phyloP scores from a whole-genome alignment of 2,888 invertebrate species.

The Zele albiditarsus region DNA sequence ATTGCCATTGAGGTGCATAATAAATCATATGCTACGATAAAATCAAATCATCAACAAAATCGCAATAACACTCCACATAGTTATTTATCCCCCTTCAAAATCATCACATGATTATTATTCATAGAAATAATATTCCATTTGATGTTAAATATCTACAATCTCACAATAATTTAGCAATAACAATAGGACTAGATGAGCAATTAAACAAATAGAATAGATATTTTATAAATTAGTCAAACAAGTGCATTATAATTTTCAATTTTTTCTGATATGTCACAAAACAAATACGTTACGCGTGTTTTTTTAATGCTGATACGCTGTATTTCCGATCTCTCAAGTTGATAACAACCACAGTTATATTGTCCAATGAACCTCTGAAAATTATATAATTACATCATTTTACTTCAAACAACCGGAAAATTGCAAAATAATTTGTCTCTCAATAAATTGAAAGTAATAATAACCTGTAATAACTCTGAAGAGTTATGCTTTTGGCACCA shows the following conservation, averaged over 20 bases:
- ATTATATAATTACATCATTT: constrained; percentile 22
- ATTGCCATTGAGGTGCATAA: not conserved
- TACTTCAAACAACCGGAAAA: constrained; percentile 6
- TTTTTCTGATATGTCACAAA: not conserved
- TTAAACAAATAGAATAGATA: not conserved
- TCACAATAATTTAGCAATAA: not conserved
- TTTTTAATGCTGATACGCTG: constrained; percentile 55
- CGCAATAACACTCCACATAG: not conserved
- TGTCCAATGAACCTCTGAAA: constrained; percentile 90
- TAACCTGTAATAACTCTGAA: constrained; percentile 86
- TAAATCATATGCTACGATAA: not conserved
- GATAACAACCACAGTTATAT: constrained; percentile 94
- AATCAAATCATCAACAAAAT: not conserved
- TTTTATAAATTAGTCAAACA: not conserved
- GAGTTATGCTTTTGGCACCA: constrained; percentile 92
- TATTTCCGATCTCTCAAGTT: constrained; percentile 79
- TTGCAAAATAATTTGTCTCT: not conserved
- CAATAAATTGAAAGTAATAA: not conserved
- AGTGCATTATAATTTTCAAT: not conserved
- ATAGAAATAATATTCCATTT: not conserved
- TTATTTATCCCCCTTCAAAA: not conserved
- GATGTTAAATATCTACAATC: not conserved
- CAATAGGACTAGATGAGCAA: constrained; percentile 11
- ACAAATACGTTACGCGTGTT: constrained; percentile 43
- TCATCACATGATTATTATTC: no score